Evolutionary conservation across 2,113 vertebrate species (phyloP).

Genomic region (Lamprotornis superbus): DNA sequence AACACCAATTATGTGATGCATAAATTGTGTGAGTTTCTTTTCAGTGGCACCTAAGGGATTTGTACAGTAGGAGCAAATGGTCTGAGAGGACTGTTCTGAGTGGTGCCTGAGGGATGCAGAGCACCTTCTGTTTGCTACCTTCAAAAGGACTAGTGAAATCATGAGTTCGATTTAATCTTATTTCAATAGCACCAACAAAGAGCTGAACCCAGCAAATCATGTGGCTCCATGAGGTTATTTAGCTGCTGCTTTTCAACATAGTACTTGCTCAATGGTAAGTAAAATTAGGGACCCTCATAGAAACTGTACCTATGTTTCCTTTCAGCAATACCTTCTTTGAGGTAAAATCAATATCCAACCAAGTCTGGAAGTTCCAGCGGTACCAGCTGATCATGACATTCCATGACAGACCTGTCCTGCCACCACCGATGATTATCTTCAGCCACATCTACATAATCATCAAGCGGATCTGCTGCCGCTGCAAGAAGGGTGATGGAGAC

Average conservation of each 20-base stretch:
- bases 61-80: not conserved
- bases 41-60: not conserved
- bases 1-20: not conserved
- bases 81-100: not conserved
- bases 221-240: not conserved
- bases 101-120: not conserved
- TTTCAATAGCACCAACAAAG: not conserved
- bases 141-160: not conserved
- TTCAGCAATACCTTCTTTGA: constrained; percentile 97
- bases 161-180: not conserved
- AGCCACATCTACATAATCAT: constrained; percentile 92
- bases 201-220: not conserved
- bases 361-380: constrained; percentile 98
- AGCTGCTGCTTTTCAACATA: not conserved
- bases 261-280: not conserved
- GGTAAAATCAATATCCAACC: constrained; percentile 98
- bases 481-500: constrained; percentile 82
- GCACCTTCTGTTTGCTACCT: not conserved
- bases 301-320: not conserved
- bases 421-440: constrained; percentile 94
- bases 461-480: constrained; percentile 81
- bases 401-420: constrained; percentile 93
- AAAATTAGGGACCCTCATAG: not conserved
- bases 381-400: constrained; percentile 99
- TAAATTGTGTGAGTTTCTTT: not conserved